Evolutionary conservation across 1,140 invertebrate genomes (phyloP).

Genomic region (Macrocentrus cingulum): DNA sequence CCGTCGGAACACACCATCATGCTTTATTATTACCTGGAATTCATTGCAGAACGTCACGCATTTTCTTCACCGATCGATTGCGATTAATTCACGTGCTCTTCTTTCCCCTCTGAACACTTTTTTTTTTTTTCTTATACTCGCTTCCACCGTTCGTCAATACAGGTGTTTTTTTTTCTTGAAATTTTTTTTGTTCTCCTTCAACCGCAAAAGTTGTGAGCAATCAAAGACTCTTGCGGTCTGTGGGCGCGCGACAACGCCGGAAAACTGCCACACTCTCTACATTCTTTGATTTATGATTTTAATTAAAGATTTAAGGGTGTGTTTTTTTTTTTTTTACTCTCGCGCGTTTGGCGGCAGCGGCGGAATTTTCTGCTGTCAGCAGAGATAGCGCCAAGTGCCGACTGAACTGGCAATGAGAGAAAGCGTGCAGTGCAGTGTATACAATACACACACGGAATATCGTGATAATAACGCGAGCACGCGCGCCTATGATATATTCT

Average conservation of each 20-base stretch:
- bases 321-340: neutral
- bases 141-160: neutral
- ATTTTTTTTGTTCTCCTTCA: neutral
- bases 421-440: constrained; percentile 1
- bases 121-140: neutral
- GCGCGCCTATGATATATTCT: constrained; percentile 11
- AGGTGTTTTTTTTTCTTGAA: too few species aligned
- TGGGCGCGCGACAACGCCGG: too few species aligned
- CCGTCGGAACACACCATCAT: neutral
- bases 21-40: neutral
- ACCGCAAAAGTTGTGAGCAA: too few species aligned
- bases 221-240: too few species aligned
- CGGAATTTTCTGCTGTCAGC: neutral
- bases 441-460: constrained; percentile 7
- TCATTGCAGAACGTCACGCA: neutral
- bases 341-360: too few species aligned
- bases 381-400: neutral
- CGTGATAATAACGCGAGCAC: constrained; percentile 24
- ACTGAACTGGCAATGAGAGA: neutral
- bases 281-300: constrained; percentile 1
- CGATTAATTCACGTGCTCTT: too few species aligned
- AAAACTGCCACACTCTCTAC: neutral
- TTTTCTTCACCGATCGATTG: neutral
- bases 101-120: too few species aligned
- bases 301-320: neutral